Percentiles rank a stretch among this genome's conserved stretches.
phyloP scores from a whole-genome alignment of 2,797 vertebrate genomes.

The Selene dorsalis region DNA sequence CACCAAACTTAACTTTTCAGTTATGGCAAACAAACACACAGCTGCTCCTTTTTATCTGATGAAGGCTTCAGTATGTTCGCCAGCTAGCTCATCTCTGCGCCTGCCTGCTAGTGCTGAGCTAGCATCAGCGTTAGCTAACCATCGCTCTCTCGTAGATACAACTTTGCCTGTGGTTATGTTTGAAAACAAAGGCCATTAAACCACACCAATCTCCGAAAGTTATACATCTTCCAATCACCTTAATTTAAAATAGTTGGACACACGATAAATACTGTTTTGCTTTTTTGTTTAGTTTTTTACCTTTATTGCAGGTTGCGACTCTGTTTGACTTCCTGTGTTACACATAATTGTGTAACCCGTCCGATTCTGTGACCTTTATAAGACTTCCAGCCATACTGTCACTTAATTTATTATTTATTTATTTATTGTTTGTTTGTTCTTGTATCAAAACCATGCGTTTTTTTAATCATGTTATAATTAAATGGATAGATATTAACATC shows the following conservation, averaged over 20 bases:
- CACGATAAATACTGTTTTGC: background rate
- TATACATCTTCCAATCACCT: background rate
- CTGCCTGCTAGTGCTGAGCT: background rate
- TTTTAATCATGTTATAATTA: background rate
- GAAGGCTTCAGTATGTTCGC: background rate
- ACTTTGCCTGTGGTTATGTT: background rate
- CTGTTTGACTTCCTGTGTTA: background rate
- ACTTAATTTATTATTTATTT: background rate
- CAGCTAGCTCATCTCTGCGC: background rate
- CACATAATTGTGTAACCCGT: background rate
- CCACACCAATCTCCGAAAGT: background rate
- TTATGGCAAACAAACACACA: background rate
- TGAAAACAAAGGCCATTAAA: background rate
- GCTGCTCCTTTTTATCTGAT: no score
- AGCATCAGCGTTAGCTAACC: background rate
- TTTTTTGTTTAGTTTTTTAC: background rate
- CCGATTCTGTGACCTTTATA: background rate
- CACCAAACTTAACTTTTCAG: background rate
- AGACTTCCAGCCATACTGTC: background rate
- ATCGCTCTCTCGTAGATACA: background rate
- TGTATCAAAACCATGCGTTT: background rate
- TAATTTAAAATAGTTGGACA: background rate
- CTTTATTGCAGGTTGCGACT: background rate
- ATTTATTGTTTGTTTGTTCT: background rate
- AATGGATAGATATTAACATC: background rate